Base-by-base conservation (phyloP, 2,113 vertebrate genomes). In the Equus przewalskii region DNA sequence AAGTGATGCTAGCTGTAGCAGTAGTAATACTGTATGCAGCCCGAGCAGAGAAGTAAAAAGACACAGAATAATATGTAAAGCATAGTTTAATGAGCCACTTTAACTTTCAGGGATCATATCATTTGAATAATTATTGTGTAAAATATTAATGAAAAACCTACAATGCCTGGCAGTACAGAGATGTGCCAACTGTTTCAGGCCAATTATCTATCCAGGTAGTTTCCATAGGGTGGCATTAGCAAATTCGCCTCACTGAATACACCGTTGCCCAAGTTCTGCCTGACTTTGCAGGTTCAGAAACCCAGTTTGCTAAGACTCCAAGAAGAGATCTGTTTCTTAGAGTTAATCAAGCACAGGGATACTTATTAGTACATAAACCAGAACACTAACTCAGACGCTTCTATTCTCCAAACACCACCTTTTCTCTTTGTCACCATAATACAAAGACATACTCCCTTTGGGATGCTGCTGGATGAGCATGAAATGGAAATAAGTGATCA, bases 111-210 rank as follows among this genome's bases (percentile, higher is more conserved):
- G 60, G 24, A 51, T 49, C 46, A 51, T 88, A 22, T 75, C 30
- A 73, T 58, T 83, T 65, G 33, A 92, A 56, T 96, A 90, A 82
- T 73, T 78, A 44, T 70, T n/a, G 58, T 80, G 15, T 70, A 95
- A 80, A 80, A 60, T 67, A 54, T 73, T 54, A 85, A 41, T 78
- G 51, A 60, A 82, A 73, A 78, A 41, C 26, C 19, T 4, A n/a
- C 0, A 0, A 49, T 41, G 21, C 69, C 56, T 91, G 36, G 7
- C 28, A 93, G 0, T 91, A 33, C 21, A 44, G 41, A 88, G 41
- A 3, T 49, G 13, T 80, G 70, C 19, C 24, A 49, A 19, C 41
- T 75, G 6, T 90, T 85, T 51, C 60, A 93, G 56, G 44, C 67
- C 79, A 64, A 36, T 94, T 84, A 44, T 90, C 36, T 44, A 51